Percentiles rank a stretch among this genome's conserved stretches.
phyloP scores from a whole-genome alignment of 2,888 invertebrate genomes.

The Caradrina kadenii region DNA sequence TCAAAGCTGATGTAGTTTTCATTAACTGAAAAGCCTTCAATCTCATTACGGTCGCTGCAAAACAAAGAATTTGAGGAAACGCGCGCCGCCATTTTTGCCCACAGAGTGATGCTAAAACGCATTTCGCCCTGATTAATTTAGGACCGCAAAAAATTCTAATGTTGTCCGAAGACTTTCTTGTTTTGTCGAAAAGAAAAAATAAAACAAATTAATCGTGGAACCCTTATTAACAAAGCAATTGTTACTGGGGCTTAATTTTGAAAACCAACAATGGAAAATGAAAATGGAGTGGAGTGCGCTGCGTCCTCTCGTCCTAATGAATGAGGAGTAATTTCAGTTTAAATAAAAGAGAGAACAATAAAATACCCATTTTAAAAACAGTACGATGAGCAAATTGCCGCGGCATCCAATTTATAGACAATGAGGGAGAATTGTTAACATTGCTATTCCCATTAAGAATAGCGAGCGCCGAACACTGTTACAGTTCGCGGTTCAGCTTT shows the following conservation, averaged over 20 bases:
- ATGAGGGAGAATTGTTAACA: slow-evolving; percentile 82
- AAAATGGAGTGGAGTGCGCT: slow-evolving; percentile 84
- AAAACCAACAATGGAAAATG: slow-evolving; percentile 89
- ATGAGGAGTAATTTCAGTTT: slow-evolving; percentile 88
- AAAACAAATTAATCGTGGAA: slow-evolving; percentile 81
- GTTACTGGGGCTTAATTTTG: slow-evolving; percentile 87
- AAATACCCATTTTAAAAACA: slow-evolving; percentile 86
- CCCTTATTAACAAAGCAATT: slow-evolving; percentile 89
- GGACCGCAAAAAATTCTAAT: slow-evolving; percentile 67
- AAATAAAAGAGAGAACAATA: slow-evolving; percentile 88
- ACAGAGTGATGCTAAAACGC: slow-evolving; percentile 52
- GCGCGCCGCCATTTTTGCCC: slow-evolving; percentile 41
- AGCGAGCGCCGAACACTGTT: slow-evolving; percentile 65
- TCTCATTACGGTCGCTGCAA: slow-evolving; percentile 58
- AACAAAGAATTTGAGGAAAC: slow-evolving; percentile 60
- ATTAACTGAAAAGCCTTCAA: slow-evolving; percentile 63
- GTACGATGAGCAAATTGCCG: slow-evolving; percentile 85
- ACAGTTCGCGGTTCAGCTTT: slow-evolving; percentile 55
- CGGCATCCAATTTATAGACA: slow-evolving; percentile 84
- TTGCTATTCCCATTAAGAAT: slow-evolving; percentile 76
- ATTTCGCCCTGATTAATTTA: slow-evolving; percentile 70
- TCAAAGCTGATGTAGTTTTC: slow-evolving; percentile 49
- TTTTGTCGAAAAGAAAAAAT: slow-evolving; percentile 75
- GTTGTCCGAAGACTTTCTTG: slow-evolving; percentile 70
- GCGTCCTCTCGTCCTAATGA: slow-evolving; percentile 85